Evolutionary conservation across 23 tunicate genomes (phyloP), one percentile per base, ranked within the genome.

Genomic region (Ascidia mentula): DNA sequence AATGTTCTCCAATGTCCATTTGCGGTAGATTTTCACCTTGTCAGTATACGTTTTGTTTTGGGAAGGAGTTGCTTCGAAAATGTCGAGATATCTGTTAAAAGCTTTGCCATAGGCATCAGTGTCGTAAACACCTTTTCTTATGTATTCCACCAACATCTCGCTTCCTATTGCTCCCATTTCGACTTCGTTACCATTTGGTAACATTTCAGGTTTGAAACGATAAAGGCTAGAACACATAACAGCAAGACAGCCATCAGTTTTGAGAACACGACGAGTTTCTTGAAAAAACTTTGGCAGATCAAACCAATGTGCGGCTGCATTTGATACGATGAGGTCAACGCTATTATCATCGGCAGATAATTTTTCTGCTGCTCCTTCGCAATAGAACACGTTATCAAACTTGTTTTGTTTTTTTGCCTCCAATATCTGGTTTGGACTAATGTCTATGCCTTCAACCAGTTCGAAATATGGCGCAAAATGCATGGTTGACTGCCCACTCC

Each of bases 241-340:
- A 6, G 45, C 88, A 36, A 84, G 24, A 61, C 82, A 74, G 28
- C 88, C 88, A 0, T 53, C 79, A n/a, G 65, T 34, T 72, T 84
- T 84, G 65, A 84, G 37, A 32, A 84, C 88, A 15, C 88, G 39
- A 32, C 72, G 40, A 77, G 76, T 34, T 84, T 84, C 88, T 26
- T 53, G 28, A 59, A 36, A 77, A 35, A 84, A 84, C 31, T 77
- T 77, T 4, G 77, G 77, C 31, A 61, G 71, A 40, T 84, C 82
- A 65, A 69, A 34, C 88, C 88, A 84, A 38, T 84, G 88, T 22
- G 60, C 32, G 5, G 88, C 83, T 84, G 77, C 75, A 18, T 40
- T 82, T 5, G 71, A 33, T 22, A 60, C 65, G 35, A 84, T 69
- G 69, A 84, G 30, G 34, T 84, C 88, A 32, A 77, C 84, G 32